phyloP scores from a whole-genome alignment of 1,140 invertebrate species.

The Anoplolepis gracilipes region DNA sequence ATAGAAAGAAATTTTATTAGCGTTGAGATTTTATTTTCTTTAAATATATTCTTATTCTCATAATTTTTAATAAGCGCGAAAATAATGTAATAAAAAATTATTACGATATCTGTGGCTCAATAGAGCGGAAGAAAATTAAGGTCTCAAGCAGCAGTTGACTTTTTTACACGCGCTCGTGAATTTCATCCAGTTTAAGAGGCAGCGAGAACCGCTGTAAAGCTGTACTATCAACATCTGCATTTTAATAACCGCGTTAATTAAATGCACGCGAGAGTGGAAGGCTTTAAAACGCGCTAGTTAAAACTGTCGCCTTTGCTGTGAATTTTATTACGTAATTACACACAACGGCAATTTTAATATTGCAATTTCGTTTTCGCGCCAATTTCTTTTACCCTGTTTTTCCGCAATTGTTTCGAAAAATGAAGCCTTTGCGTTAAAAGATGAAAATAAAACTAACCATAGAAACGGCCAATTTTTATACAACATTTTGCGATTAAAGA shows the following conservation, averaged over 20 bases:
- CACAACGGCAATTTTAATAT: conserved; percentile 16
- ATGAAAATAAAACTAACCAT: not conserved
- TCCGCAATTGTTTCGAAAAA: not conserved
- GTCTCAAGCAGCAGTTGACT: not conserved
- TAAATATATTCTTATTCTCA: not conserved
- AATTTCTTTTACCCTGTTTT: not conserved
- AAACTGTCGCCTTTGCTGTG: conserved; percentile 13
- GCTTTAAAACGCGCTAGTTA: conserved; percentile 40
- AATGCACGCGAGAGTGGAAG: conserved; percentile 35
- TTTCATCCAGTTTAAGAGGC: not conserved
- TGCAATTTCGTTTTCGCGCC: conserved; percentile 11
- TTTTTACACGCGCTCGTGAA: not conserved
- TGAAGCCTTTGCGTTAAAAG: not conserved
- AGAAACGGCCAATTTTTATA: not conserved
- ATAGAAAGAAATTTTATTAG: not conserved
- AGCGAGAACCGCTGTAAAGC: not conserved
- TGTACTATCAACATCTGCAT: not conserved
- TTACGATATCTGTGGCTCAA: not conserved
- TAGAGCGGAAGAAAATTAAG: not conserved
- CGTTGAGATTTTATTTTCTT: not conserved
- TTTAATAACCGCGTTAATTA: conserved; percentile 57
- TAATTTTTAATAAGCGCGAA: not conserved
- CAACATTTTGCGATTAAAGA: not conserved
- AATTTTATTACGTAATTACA: conserved; percentile 24
- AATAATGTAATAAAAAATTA: not conserved